phyloP scores from a whole-genome alignment of 2,888 invertebrate species.

The Cosmia pyralina region DNA sequence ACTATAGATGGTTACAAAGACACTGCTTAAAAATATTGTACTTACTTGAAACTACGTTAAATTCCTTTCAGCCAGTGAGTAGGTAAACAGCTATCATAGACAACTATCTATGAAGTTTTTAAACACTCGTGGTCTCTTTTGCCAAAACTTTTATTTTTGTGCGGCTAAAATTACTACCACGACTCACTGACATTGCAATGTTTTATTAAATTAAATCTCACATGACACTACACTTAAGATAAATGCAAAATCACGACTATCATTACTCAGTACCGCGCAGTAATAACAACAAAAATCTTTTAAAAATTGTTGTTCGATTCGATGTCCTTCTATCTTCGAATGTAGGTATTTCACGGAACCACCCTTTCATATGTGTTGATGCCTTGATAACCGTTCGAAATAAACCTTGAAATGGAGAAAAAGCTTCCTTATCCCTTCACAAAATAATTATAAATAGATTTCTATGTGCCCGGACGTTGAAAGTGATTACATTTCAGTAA shows the following conservation, averaged over 20 bases:
- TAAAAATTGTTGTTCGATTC: conserved; percentile 30
- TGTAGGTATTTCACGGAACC: conserved; percentile 43
- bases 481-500: conserved; percentile 1
- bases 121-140: conserved; percentile 32
- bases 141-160: conserved; percentile 38
- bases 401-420: conserved; percentile 57
- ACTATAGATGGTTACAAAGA: background rate
- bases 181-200: conserved; percentile 34
- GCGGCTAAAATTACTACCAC: conserved; percentile 46
- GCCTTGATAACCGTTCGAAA: conserved; percentile 48
- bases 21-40: background rate
- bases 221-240: conserved; percentile 41
- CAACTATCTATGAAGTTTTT: conserved; percentile 6
- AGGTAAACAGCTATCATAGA: conserved; percentile 5
- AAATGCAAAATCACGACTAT: conserved; percentile 41
- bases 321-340: conserved; percentile 51
- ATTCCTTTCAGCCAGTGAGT: conserved; percentile 15
- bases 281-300: conserved; percentile 22
- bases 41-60: conserved; percentile 26
- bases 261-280: conserved; percentile 31
- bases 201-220: conserved; percentile 24
- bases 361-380: conserved; percentile 48
- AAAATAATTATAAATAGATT: conserved; percentile 45
- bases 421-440: conserved; percentile 63
- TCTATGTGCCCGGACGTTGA: conserved; percentile 9